Conservation (phyloP, 2,888 invertebrate species). For the Junonia oenone region DNA sequence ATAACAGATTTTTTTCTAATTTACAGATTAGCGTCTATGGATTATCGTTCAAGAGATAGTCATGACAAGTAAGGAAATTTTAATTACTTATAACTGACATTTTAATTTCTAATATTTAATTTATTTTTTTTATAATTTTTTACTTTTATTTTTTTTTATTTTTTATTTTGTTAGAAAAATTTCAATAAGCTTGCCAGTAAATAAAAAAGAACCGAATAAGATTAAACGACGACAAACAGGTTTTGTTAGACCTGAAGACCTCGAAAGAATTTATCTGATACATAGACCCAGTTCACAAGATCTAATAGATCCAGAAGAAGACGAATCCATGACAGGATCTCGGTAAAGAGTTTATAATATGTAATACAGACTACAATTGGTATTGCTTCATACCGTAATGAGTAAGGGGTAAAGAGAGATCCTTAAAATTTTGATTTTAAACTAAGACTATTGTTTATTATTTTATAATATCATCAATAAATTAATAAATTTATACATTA, state of each 20-base stretch:
- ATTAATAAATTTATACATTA: no score
- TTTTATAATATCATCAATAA: no score
- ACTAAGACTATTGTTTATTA: no score
- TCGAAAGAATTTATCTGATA: conserved; percentile 37
- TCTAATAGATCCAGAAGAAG: conserved; percentile 25
- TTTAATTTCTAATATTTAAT: conserved; percentile 11
- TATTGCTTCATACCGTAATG: no score
- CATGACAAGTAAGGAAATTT: conserved; percentile 40
- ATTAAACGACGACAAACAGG: conserved; percentile 56
- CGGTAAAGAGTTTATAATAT: conserved; percentile 23
- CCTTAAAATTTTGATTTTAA: no score
- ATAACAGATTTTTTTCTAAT: conserved; percentile 7
- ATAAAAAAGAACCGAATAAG: conserved; percentile 31
- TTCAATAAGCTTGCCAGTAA: conserved; percentile 38
- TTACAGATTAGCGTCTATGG: conserved; percentile 41
- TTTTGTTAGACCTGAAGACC: conserved; percentile 41
- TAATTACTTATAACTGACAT: not conserved
- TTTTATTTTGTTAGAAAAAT: conserved; percentile 49
- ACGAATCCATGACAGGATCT: conserved; percentile 28
- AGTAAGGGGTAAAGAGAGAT: no score
- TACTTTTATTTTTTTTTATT: conserved; percentile 19
- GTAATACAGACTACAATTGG: no score
- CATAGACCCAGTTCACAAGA: conserved; percentile 21
- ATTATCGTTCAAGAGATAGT: conserved; percentile 28
- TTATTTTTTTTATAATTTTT: conserved; percentile 18